phyloP scores from a whole-genome alignment of 2,888 invertebrate species.

The Luperina testacea region DNA sequence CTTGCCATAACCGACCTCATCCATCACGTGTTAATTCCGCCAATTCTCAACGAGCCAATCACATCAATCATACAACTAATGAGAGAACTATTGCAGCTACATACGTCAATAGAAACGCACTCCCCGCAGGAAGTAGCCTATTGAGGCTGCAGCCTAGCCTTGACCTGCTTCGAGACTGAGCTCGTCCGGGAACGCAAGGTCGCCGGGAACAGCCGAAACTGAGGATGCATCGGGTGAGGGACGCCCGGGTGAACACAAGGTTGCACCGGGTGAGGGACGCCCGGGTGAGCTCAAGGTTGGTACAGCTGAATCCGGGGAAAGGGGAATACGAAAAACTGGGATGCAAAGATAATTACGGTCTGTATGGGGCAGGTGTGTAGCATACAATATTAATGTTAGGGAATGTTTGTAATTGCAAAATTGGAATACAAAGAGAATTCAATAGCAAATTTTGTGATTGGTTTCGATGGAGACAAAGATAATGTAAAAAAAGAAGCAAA shows the following conservation, averaged over 20 bases:
- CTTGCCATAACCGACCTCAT: constrained; percentile 4
- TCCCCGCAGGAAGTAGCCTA: constrained; percentile 53
- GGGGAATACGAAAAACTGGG: neutral
- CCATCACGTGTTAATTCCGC: constrained; percentile 21
- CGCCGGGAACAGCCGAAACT: constrained; percentile 6
- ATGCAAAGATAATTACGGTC: neutral
- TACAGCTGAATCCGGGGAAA: neutral
- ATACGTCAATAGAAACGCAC: constrained; percentile 45
- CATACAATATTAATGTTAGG: neutral
- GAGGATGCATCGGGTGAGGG: constrained; percentile 33
- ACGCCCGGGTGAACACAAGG: constrained; percentile 22
- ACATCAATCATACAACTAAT: constrained; percentile 27
- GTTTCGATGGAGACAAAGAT: neutral
- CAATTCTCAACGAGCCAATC: constrained; percentile 3
- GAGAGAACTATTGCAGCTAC: constrained; percentile 20
- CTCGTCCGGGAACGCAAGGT: constrained; percentile 49
- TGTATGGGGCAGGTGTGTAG: neutral
- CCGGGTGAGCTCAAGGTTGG: constrained; percentile 35
- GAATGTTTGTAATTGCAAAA: neutral
- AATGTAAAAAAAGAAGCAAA: neutral
- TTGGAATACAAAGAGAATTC: neutral
- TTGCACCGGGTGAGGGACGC: constrained; percentile 31
- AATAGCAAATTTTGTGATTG: neutral
- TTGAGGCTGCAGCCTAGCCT: constrained; percentile 54
- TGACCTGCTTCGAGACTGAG: constrained; percentile 47